Evolutionary conservation across 2,888 invertebrate genomes (phyloP), one percentile per base, ranked within the genome.

Genomic region (Cosmorhoe ocellata): DNA sequence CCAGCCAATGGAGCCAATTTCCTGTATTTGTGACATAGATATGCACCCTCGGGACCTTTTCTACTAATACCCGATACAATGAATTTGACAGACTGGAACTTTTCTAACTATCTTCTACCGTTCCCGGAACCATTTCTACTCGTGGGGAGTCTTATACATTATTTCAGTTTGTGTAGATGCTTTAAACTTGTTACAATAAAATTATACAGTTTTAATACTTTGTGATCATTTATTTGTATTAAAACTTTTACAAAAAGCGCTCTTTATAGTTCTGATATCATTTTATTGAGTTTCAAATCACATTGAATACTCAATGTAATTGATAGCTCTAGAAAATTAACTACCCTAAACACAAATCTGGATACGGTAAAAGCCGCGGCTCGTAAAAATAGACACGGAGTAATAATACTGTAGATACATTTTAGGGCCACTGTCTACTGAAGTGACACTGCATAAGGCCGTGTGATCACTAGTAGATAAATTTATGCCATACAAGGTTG

Each of bases 1-100:
- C 61, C 66, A 72, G 66, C 68, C 77, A 74, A 71, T 76, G 76
- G 73, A 79, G 76, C 72, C 75, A 77, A 81, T 81, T 80, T 78
- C 76, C 76, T 71, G 73, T 72, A 74, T 74, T 69, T 71, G 75
- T 72, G 76, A 77, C 76, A 76, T 71, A 67, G 67, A 74, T 76
- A 71, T 67, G 57, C 66, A 68, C 67, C 59, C 54, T 56, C 39
- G 65, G 61, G 66, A 66, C 67, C 69, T 63, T 71, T 66, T 59
- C 64, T 67, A 71, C 74, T 76, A 78, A 74, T 76, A 71, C 66
- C 67, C 66, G 51, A 61, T 67, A 63, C 61, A 67, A 57, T 63
- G 59, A 58, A 56, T 60, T 60, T 57, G 51, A 45, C 60, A 48
- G 56, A 53, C 40, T 41, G 51, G 38, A 42, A 42, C 26, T 42